Conservation (phyloP, 2,797 vertebrate species). For the Geotrypetes seraphini region DNA sequence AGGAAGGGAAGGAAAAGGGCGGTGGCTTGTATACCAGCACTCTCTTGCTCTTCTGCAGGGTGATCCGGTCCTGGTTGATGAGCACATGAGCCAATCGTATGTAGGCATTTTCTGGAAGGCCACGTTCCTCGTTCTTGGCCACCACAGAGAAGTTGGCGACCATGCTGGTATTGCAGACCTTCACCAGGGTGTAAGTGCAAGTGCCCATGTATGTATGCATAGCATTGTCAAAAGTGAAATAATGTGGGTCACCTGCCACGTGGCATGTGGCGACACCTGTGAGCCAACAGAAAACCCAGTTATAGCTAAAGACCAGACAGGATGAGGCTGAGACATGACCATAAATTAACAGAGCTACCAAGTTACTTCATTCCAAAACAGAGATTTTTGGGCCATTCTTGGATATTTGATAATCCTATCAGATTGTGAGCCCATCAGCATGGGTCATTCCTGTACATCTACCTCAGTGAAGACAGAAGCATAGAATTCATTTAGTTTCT, state of each 20-base stretch:
- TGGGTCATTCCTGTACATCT: too few species aligned
- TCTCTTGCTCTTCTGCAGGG: slow-evolving; percentile 50
- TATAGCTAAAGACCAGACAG: too few species aligned
- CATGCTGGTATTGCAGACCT: slow-evolving; percentile 51
- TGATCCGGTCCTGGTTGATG: slow-evolving; percentile 43
- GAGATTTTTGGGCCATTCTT: too few species aligned
- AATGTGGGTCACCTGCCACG: slow-evolving; percentile 61
- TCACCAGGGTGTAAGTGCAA: slow-evolving; percentile 64
- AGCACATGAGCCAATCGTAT: slow-evolving; percentile 47
- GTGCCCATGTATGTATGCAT: slow-evolving; percentile 66
- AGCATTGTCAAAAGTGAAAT: slow-evolving; percentile 66
- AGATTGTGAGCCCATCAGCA: too few species aligned
- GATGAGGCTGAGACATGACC: too few species aligned
- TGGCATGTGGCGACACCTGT: slow-evolving; percentile 64
- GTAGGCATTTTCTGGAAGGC: slow-evolving; percentile 50
- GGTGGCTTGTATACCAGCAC: slow-evolving; percentile 54
- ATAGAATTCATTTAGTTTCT: too few species aligned
- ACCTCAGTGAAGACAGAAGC: too few species aligned
- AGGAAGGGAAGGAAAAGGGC: not conserved
- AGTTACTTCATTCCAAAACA: too few species aligned
- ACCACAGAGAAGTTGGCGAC: slow-evolving; percentile 65
- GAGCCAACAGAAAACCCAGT: not conserved
- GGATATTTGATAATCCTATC: too few species aligned
- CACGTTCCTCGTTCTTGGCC: slow-evolving; percentile 61
- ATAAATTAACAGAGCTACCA: too few species aligned